Evolutionary conservation across 2,797 vertebrate genomes (phyloP), one percentile per base, ranked within the genome.

Genomic region (Myotis daubentonii): DNA sequence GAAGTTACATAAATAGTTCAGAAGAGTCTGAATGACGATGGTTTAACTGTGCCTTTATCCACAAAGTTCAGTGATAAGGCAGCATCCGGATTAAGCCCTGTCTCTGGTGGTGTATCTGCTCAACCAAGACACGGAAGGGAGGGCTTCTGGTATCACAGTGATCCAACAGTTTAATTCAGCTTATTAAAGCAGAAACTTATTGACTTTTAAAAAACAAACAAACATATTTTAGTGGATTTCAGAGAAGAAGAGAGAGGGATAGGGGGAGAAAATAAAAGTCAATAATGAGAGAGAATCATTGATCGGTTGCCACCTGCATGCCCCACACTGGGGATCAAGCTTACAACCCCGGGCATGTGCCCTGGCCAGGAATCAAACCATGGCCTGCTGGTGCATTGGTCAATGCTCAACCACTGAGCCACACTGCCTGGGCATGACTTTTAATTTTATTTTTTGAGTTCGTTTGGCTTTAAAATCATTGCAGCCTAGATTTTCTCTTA

Each of bases 1-100:
- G 79, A 94, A 94, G 94, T 74, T 91, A 53, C 20, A 23, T 84
- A 53, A 94, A n/a, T 36, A 74, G 74, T 81, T 85, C 12, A 23
- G 6, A 89, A 80, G 41, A 41, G 5, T 80, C 23, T 87, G 30
- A 74, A 28, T 53, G 62, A 53, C 28, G 36, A 60, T 5, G 49
- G 3, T n/a, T n/a, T 78, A 38, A 19, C 49, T 30, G 10, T 25
- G 11, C 65, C n/a, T 93, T 86, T 65, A 82, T 47, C 44, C n/a
- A 57, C 5, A 57, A 62, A 75, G 19, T 74, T 81, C 12, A 44
- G 8, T 12, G 3, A 9, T 44, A 5, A 53, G 15, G 4, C 8
- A 47, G 20, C 3, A 12, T 33, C 2, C n/a, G 10, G 30, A 11
- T 10, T 81, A 25, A 10, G 8, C 0, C 0, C 20, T 22, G 25